Evolutionary conservation across 2,113 vertebrate genomes (phyloP), one percentile per base, ranked within the genome.

Genomic region (Charina bottae): DNA sequence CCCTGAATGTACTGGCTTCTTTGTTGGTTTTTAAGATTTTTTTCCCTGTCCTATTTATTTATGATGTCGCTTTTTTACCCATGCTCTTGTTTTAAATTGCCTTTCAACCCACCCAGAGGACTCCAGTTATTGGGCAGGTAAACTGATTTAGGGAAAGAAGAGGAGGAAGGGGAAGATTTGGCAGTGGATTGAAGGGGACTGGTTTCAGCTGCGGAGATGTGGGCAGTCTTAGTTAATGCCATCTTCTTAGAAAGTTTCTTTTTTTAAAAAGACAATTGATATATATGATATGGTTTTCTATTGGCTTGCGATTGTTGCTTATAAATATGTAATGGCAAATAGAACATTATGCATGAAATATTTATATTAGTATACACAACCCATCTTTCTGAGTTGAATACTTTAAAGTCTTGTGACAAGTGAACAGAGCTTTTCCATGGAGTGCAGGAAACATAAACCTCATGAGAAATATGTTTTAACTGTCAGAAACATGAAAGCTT

Each of bases 241-340:
- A 42, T 37, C 85, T 83, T 12, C 72, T 59, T 59, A 60, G 26
- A 33, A 84, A 85, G 6, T n/a, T 55, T 19, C 26, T 94, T 91
- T 72, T n/a, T n/a, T n/a, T n/a, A n/a, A n/a, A 91, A 95, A 95
- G 86, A 87, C 54, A n/a, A 95, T 83, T 84, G 15, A n/a, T 94
- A 95, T 96, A 96, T 92, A 95, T 95, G 54, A 59, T 59, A 95
- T 94, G 85, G 68, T 91, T 93, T 89, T 89, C 93, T 91, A 92
- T 0, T 55, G 72, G 94, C 87, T 93, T 93, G 26, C 58, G 84
- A 46, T 93, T 93, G 89, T 95, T 94, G 95, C 90, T 97, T 95
- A 97, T 97, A 96, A 97, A 97, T 97, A 96, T 94, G 87, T 97
- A 97, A 96, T 92, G 92, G 68, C 53, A 87, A 93, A 94, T 90